Base-by-base conservation (phyloP, 1,140 invertebrate genomes). In the Cydia splendana region DNA sequence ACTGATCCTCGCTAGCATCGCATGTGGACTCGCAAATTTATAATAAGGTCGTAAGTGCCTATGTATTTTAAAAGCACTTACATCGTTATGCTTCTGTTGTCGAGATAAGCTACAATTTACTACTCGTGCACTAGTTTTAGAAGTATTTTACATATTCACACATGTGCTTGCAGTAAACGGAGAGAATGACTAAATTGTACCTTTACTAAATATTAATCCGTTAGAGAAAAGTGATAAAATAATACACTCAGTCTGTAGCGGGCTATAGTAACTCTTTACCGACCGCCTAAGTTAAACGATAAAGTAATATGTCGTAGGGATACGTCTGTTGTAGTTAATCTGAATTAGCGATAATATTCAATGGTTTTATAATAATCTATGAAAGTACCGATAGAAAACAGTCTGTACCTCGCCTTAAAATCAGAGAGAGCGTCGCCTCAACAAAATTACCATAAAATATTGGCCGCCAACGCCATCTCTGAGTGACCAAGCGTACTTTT, bases 1-100 rank as follows among this genome's bases (percentile, higher is more conserved):
- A 77, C 76, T 71, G 80, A 81, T 79, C 67, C 75, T 75, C 78
- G 48, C 78, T 78, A 79, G 76, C 77, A 76, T 53, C 67, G 75
- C 73, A 67, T 71, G 77, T 78, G 69, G 77, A 67, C 76, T 67
- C 77, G 65, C 65, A 77, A 74, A 75, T 20, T 57, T 48, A 57
- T 42, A 51, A 51, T n/a, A 62, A 38, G 20, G 48, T 65, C 1
- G 24, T 75, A 69, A 74, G 65, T 45, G 4, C 69, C 20, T 65
- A 76, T 76, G 28, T 57, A 74, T 80, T 69, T 69, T 53, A 74
- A 51, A 62, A 9, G 30, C 65, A n/a, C 65, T 34, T 69, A n/a
- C 4, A 4, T 6, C 65, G 3, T 69, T 69, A 3, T 69, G 20
- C 2, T 24, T 3, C 20, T 62, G 15, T 53, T 2, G 18, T 10